Percentiles rank a stretch among this genome's conserved stretches.
Evolutionary conservation across 1,140 invertebrate genomes (phyloP).

Genomic region (Drosophila hydei): DNA sequence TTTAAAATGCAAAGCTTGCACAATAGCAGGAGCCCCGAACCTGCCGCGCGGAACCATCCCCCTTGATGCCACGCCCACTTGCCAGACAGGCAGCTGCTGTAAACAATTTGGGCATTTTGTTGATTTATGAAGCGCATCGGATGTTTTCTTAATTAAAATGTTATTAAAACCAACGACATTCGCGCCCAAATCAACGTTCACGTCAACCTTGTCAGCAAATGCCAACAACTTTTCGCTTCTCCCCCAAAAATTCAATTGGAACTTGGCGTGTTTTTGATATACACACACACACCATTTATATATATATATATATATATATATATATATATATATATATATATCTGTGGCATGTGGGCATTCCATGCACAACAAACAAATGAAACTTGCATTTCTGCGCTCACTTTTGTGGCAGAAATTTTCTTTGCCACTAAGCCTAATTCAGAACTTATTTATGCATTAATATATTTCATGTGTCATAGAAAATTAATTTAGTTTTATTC

Average conservation of each 20-base stretch:
- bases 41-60: background rate
- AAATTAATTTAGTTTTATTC: too few species aligned
- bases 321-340: background rate
- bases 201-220: conserved; percentile 32
- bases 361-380: too few species aligned
- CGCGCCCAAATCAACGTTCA: conserved; percentile 10
- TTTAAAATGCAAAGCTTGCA: conserved; percentile 63
- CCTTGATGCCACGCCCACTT: conserved; percentile 1
- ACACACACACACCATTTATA: background rate
- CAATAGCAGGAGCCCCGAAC: conserved; percentile 21
- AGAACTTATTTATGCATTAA: too few species aligned
- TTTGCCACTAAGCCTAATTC: too few species aligned
- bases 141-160: conserved; percentile 63
- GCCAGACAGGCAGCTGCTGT: conserved; percentile 23
- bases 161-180: conserved; percentile 53
- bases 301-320: background rate
- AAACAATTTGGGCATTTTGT: conserved; percentile 58
- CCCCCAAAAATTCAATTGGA: conserved; percentile 5
- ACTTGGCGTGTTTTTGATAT: conserved; percentile 10
- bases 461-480: too few species aligned
- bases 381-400: too few species aligned
- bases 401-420: too few species aligned
- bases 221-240: conserved; percentile 16
- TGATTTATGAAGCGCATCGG: conserved; percentile 33
- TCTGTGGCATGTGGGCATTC: too few species aligned